Conservation (phyloP, 2,113 vertebrate species). For the Salminus brasiliensis region DNA sequence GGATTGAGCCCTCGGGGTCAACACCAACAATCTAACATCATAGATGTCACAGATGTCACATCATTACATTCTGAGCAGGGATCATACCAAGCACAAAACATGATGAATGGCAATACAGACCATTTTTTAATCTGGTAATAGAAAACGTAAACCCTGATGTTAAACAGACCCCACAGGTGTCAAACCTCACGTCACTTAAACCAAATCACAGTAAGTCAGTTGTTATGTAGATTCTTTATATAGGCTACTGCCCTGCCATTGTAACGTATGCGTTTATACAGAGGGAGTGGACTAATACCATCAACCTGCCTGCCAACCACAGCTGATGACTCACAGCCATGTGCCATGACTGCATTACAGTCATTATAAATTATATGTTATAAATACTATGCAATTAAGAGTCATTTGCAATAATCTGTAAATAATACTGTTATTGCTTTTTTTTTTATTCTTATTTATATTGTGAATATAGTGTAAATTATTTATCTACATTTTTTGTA, state of each 20-base stretch:
- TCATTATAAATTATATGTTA: no score
- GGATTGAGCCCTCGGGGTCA: constrained; percentile 93
- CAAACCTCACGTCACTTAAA: not conserved
- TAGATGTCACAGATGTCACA: not conserved
- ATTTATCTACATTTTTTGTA: no score
- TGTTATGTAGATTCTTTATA: not conserved
- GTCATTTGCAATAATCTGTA: no score
- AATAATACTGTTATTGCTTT: no score
- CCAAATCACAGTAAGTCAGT: not conserved
- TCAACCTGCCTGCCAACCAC: not conserved
- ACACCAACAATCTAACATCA: constrained; percentile 90
- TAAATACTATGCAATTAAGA: no score
- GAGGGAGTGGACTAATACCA: not conserved
- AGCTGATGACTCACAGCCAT: not conserved
- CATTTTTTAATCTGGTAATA: no score
- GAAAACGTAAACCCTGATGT: no score
- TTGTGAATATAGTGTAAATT: no score
- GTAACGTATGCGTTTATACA: not conserved
- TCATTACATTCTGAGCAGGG: not conserved
- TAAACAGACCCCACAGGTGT: no score
- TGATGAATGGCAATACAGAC: no score
- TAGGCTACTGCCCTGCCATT: not conserved
- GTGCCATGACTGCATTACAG: no score
- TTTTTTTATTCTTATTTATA: no score
- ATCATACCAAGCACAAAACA: not conserved